Evolutionary conservation across 2,113 vertebrate species (phyloP).

Genomic region (Columba janthina): DNA sequence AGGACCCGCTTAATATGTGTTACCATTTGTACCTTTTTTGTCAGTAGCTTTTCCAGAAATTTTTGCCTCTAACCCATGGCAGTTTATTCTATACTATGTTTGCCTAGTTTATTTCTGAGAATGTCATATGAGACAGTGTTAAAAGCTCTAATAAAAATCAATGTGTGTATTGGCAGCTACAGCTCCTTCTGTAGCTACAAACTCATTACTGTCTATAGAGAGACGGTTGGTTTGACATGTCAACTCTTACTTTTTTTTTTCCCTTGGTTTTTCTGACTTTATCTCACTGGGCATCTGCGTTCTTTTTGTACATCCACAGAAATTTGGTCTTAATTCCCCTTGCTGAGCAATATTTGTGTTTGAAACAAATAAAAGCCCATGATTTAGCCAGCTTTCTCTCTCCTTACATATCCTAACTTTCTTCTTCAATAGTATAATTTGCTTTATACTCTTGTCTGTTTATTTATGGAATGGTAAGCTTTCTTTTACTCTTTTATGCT

Average conservation of each 20-base stretch:
- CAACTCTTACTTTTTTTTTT: neutral
- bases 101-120: slow-evolving; percentile 33
- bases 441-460: neutral
- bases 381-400: neutral
- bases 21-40: slow-evolving; percentile 2
- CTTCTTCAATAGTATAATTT: neutral
- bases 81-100: neutral
- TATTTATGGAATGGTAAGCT: neutral
- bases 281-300: neutral
- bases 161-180: slow-evolving; percentile 42
- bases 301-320: neutral
- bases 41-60: neutral
- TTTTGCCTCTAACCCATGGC: neutral
- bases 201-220: neutral
- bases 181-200: slow-evolving; percentile 13
- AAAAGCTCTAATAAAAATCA: slow-evolving; percentile 43
- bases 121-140: slow-evolving; percentile 55
- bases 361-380: neutral
- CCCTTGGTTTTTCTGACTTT: neutral
- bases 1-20: neutral
- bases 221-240: neutral
- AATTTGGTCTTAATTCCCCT: neutral
- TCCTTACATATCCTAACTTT: neutral
- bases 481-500: neutral
- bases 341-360: neutral